These are phyloP conservation scores for Sparidentex hasta DNA, from an alignment of 2,797 vertebrate species.

Conservation along the genomic window DNA sequence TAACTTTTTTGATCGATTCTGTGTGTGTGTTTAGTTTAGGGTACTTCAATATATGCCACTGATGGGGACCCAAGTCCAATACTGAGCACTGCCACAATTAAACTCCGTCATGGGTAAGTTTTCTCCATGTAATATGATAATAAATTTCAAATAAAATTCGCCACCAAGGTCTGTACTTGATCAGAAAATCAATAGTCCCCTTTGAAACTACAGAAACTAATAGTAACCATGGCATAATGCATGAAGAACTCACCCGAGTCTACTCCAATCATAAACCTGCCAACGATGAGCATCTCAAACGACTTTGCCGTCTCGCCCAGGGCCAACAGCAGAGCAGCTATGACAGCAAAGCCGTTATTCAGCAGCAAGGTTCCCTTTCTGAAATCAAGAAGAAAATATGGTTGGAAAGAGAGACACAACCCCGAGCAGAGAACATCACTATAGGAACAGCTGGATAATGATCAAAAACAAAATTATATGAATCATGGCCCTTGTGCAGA, in stretches of 20 bases:
- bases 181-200: background rate
- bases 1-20: background rate
- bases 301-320: conserved; percentile 86
- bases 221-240: no score
- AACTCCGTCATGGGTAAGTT: background rate
- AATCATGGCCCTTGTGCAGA: background rate
- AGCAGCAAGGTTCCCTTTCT: conserved; percentile 91
- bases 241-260: conserved; percentile 89
- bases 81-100: no score
- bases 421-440: background rate
- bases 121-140: background rate
- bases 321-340: conserved; percentile 89
- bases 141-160: background rate
- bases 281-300: conserved; percentile 95
- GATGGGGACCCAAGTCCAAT: background rate
- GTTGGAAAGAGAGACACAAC: background rate
- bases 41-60: background rate
- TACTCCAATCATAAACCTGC: conserved; percentile 91
- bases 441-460: background rate
- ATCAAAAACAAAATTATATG: background rate
- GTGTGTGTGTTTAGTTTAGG: background rate
- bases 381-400: background rate
- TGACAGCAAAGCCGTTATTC: conserved; percentile 91
- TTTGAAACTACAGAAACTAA: background rate
- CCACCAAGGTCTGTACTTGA: background rate